A percentile compares a stretch with the other conserved stretches of the same genome.
Conservation (phyloP, 2,797 vertebrate species). For the Zenarchopterus dispar region DNA sequence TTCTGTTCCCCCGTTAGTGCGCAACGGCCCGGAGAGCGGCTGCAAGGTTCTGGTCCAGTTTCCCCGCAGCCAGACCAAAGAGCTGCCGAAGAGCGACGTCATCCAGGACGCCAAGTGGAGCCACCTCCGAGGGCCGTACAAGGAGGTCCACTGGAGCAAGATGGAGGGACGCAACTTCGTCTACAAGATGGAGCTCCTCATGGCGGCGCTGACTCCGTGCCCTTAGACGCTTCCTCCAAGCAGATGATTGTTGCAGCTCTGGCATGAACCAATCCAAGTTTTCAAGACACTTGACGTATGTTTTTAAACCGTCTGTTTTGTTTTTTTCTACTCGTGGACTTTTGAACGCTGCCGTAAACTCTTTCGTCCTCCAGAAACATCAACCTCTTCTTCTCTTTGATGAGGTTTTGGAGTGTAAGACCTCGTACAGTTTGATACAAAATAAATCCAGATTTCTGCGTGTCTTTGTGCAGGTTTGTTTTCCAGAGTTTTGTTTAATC, state of each 20-base stretch:
- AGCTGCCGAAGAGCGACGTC: slow-evolving; percentile 92
- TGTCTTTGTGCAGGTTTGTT: too few relatives aligned
- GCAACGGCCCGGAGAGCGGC: slow-evolving; percentile 92
- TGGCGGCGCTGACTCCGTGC: slow-evolving; percentile 93
- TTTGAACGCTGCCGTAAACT: not conserved
- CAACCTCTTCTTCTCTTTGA: not conserved
- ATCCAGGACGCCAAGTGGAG: slow-evolving; percentile 95
- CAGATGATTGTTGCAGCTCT: not conserved
- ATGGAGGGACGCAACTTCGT: slow-evolving; percentile 99
- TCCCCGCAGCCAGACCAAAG: slow-evolving; percentile 91
- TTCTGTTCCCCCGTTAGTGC: slow-evolving; percentile 76
- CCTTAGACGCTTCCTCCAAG: slow-evolving; percentile 46
- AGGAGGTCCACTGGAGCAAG: slow-evolving; percentile 94
- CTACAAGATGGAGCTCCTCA: slow-evolving; percentile 98
- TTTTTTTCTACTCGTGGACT: not conserved
- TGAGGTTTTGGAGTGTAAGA: too few relatives aligned
- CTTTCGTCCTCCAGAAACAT: not conserved
- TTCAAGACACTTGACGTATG: too few relatives aligned
- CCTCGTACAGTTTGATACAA: too few relatives aligned
- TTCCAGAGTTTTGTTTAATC: too few relatives aligned
- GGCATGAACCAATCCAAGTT: too few relatives aligned
- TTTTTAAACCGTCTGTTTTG: not conserved
- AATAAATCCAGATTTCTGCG: too few relatives aligned
- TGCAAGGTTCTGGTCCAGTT: slow-evolving; percentile 94
- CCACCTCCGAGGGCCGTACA: slow-evolving; percentile 91